Evolutionary conservation across 2,888 invertebrate species (phyloP).

Genomic region (Linnaemya vulpina): DNA sequence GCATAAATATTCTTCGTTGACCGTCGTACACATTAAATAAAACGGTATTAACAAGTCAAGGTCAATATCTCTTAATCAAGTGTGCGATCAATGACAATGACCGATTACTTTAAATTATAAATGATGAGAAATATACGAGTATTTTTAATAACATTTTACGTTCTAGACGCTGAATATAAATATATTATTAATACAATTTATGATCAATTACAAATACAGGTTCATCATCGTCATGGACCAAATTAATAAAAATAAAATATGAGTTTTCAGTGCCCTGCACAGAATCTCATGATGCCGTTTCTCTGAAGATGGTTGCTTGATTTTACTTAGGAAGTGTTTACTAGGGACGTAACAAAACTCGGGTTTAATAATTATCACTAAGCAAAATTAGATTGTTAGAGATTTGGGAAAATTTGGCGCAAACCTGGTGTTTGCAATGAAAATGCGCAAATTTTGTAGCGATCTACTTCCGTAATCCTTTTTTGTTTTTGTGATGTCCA

Average conservation of each 20-base stretch:
- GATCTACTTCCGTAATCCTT: too few relatives aligned
- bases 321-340: too few relatives aligned
- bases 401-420: too few relatives aligned
- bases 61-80: slow-evolving; percentile 71
- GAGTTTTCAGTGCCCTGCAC: too few relatives aligned
- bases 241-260: background rate
- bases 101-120: slow-evolving; percentile 68
- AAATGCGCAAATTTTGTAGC: too few relatives aligned
- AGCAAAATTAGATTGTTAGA: too few relatives aligned
- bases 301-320: too few relatives aligned
- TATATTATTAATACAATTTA: slow-evolving; percentile 33
- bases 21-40: slow-evolving; percentile 45
- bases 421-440: too few relatives aligned
- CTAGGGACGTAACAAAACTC: too few relatives aligned
- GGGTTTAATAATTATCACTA: too few relatives aligned
- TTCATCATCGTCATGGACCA: slow-evolving; percentile 39
- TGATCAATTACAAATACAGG: slow-evolving; percentile 58
- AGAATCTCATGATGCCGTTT: too few relatives aligned
- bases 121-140: slow-evolving; percentile 44
- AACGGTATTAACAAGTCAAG: slow-evolving; percentile 71
- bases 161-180: background rate
- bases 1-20: slow-evolving; percentile 44
- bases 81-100: slow-evolving; percentile 70
- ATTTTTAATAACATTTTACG: slow-evolving; percentile 24
- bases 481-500: too few relatives aligned